Base-by-base conservation (phyloP, 2,888 invertebrate genomes). In the Anoplius nigerrimus region DNA sequence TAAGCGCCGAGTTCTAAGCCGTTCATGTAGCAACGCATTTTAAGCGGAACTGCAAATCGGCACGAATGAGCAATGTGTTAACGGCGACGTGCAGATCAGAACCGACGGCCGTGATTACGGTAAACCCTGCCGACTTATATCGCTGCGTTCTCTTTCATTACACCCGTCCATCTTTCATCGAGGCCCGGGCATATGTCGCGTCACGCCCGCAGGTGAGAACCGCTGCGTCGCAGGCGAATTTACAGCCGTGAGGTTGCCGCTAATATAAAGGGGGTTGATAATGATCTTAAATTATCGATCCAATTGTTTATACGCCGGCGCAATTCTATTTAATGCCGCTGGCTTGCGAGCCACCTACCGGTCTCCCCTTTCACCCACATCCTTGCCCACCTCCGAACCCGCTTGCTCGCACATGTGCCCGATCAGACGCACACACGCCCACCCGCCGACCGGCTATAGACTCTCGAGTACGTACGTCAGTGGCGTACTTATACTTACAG, bases 271-370 rank as follows among this genome's bases (percentile, higher is more conserved):
- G 84, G 82, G 43, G n/a, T 75, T 86, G 88, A 88, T 88, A 87
- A 88, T 82, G 83, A 88, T 88, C 88, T 86, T 80, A 84, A 87
- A 88, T 86, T 88, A 88, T 88, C 83, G 88, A 88, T 87, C 87
- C 86, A 84, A 88, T 88, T 87, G 87, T 87, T 88, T 87, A 86
- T 86, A 87, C 84, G 86, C 84, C 82, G 83, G 84, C 83, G 84
- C 86, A 82, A 86, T 86, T 84, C 83, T 84, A 83, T 82, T 86
- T 86, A 84, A 87, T 86, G 76, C 80, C 78, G 72, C 73, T 79
- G 75, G 64, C 78, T 80, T 70, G 76, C 75, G 77, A 72, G 72
- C 72, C 74, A 75, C 70, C 74, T 67, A 70, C 75, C 75, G 71
- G 61, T 69, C 65, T 61, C 69, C 51, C 42, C 54, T 48, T 48